These are phyloP conservation scores for Cololabis saira DNA, from an alignment of 2,113 vertebrate genomes.

Conservation along the genomic window DNA sequence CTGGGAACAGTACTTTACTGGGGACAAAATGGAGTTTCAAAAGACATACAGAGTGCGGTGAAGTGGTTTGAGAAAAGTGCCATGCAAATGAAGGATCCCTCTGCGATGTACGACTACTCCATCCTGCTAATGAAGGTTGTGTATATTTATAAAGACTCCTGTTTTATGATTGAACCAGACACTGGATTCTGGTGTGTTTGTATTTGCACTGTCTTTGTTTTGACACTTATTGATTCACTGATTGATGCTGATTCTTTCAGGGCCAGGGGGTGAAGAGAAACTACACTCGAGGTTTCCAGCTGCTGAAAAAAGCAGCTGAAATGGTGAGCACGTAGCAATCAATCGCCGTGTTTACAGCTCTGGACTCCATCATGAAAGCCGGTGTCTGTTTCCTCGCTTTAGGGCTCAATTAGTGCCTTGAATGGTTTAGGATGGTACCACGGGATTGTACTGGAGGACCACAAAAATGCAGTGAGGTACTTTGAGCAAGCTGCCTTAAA, in stretches of 20 bases:
- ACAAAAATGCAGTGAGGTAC: slow-evolving; percentile 81
- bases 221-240: slow-evolving; percentile 62
- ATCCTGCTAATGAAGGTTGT: slow-evolving; percentile 91
- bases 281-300: slow-evolving; percentile 83
- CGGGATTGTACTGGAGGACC: slow-evolving; percentile 84
- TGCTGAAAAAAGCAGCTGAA: slow-evolving; percentile 91
- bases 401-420: slow-evolving; percentile 91
- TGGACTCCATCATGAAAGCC: slow-evolving; percentile 14
- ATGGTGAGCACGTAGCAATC: slow-evolving; percentile 72
- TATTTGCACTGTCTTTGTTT: slow-evolving; percentile 24
- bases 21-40: slow-evolving; percentile 83
- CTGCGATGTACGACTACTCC: slow-evolving; percentile 89
- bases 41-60: slow-evolving; percentile 84
- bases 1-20: slow-evolving; percentile 90
- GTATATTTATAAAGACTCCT: slow-evolving; percentile 7
- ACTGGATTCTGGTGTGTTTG: slow-evolving; percentile 8
- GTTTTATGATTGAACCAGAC: slow-evolving; percentile 24
- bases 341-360: slow-evolving; percentile 31
- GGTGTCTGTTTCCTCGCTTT: slow-evolving; percentile 42
- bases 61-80: slow-evolving; percentile 90
- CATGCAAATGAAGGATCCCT: slow-evolving; percentile 86
- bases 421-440: slow-evolving; percentile 95
- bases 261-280: slow-evolving; percentile 91
- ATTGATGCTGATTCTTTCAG: slow-evolving; percentile 75
- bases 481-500: slow-evolving; percentile 87